Conservation (phyloP, 1,140 invertebrate genomes). For the Euglossa dilemma region DNA sequence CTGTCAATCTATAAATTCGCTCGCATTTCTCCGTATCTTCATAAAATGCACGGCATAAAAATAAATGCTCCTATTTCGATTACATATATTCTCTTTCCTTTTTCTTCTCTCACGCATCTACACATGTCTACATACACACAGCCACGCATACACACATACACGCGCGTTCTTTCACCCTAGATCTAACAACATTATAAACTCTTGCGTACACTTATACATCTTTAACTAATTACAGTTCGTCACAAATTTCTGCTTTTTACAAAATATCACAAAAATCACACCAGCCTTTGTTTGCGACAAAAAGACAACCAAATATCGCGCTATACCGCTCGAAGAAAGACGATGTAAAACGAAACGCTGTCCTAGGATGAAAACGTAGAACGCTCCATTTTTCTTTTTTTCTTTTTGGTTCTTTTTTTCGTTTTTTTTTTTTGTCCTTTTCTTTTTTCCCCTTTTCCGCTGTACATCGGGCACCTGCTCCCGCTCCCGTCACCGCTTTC, state of each 20-base stretch:
- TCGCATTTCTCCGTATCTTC: conserved; percentile 62
- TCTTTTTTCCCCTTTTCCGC: no score
- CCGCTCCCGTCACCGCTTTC: not conserved
- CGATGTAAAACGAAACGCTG: not conserved
- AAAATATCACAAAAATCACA: conserved; percentile 83
- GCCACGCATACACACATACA: no score
- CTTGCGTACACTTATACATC: conserved; percentile 28
- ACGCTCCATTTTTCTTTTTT: no score
- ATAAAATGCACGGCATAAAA: conserved; percentile 82
- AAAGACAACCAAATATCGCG: conserved; percentile 46
- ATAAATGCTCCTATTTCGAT: conserved; percentile 79
- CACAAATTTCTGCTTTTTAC: conserved; percentile 71
- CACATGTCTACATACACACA: not conserved
- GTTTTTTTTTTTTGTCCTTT: no score
- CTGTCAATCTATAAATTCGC: conserved; percentile 54
- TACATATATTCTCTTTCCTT: conserved; percentile 50
- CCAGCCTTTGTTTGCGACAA: conserved; percentile 79
- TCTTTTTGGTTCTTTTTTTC: no score
- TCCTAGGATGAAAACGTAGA: not conserved
- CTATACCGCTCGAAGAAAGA: conserved; percentile 24
- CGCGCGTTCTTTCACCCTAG: not conserved
- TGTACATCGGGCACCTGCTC: no score
- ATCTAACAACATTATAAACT: not conserved
- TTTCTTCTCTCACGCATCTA: not conserved
- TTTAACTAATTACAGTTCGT: conserved; percentile 64